A percentile compares a stretch with the other conserved stretches of the same genome.
These are phyloP conservation scores for Zaprionus tsacasi DNA, from an alignment of 1,140 invertebrate species.

Conservation along the genomic window DNA sequence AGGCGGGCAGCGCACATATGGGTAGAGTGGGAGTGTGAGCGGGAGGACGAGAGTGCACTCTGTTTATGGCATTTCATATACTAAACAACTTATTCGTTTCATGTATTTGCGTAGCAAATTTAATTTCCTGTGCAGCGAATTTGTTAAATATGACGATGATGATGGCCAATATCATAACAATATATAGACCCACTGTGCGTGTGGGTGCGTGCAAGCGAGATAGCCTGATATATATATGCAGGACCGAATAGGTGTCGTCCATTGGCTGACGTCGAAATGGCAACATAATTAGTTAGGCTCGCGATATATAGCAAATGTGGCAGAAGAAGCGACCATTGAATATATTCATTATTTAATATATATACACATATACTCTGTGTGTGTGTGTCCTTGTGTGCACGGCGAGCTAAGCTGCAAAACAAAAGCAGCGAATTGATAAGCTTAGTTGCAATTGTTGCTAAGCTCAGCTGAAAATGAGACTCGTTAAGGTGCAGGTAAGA, in stretches of 20 bases:
- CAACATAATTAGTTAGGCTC: constrained; percentile 41
- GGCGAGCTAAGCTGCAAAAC: constrained; percentile 4
- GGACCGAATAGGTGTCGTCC: constrained; percentile 7
- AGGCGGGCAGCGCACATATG: constrained; percentile 11
- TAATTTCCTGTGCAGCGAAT: constrained; percentile 58
- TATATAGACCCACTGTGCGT: not conserved
- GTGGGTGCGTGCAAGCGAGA: constrained; percentile 20
- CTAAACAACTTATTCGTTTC: constrained; percentile 53
- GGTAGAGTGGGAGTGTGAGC: not conserved
- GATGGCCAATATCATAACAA: constrained; percentile 42
- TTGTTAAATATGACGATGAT: constrained; percentile 46
- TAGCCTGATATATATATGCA: not conserved
- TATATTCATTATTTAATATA: not conserved
- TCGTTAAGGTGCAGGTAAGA: constrained; percentile 8
- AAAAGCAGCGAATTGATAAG: not conserved
- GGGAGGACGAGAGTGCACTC: not conserved
- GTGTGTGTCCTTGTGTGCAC: not conserved
- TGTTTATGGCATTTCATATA: constrained; percentile 45
- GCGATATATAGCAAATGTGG: constrained; percentile 4
- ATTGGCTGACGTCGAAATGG: constrained; percentile 32
- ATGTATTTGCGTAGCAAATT: constrained; percentile 56
- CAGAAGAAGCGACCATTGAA: not conserved
- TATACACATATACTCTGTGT: not conserved
- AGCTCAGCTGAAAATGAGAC: not conserved
- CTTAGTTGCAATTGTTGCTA: constrained; percentile 5